Evolutionary conservation across 1,140 invertebrate species (phyloP).

Genomic region (Drosophila orena): DNA sequence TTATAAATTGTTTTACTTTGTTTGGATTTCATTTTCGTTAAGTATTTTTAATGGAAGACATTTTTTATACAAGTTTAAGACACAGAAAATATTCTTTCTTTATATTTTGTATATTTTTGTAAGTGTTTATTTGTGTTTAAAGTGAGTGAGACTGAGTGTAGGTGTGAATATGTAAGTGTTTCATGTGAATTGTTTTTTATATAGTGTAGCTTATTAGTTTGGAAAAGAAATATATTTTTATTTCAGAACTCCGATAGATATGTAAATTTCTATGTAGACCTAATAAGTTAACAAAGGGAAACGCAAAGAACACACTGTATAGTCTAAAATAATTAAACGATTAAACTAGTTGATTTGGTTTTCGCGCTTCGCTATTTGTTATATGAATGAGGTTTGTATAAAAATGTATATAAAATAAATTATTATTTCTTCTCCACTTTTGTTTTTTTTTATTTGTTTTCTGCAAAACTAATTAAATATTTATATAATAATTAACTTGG

Average conservation of each 20-base stretch:
- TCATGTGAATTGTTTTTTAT: conserved; percentile 32
- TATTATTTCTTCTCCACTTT: conserved; percentile 27
- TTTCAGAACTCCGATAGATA: conserved; percentile 62
- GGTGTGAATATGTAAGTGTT: conserved; percentile 30
- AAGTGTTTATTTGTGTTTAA: conserved; percentile 31
- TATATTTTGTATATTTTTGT: conserved; percentile 54
- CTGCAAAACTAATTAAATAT: conserved; percentile 57
- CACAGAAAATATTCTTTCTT: conserved; percentile 84
- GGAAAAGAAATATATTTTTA: conserved; percentile 44
- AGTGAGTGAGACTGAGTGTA: conserved; percentile 28
- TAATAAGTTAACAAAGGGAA: conserved; percentile 7
- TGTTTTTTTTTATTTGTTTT: conserved; percentile 13
- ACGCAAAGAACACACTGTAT: conserved; percentile 1
- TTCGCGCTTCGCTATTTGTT: conserved; percentile 12
- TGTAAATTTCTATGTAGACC: conserved; percentile 56
- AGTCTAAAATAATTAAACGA: conserved; percentile 16
- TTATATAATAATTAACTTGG: conserved; percentile 21
- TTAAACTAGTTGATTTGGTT: conserved; percentile 25
- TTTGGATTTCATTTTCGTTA: conserved; percentile 61
- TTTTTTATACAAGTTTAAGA: conserved; percentile 85
- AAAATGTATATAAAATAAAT: conserved; percentile 80
- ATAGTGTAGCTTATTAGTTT: conserved; percentile 46
- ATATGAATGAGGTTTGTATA: conserved; percentile 70
- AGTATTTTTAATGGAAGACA: conserved; percentile 84
- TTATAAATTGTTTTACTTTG: conserved; percentile 61